Percentiles rank a stretch among this genome's conserved stretches.
Conservation (phyloP, 2,888 invertebrate genomes). For the Ypsolopha scabrella region DNA sequence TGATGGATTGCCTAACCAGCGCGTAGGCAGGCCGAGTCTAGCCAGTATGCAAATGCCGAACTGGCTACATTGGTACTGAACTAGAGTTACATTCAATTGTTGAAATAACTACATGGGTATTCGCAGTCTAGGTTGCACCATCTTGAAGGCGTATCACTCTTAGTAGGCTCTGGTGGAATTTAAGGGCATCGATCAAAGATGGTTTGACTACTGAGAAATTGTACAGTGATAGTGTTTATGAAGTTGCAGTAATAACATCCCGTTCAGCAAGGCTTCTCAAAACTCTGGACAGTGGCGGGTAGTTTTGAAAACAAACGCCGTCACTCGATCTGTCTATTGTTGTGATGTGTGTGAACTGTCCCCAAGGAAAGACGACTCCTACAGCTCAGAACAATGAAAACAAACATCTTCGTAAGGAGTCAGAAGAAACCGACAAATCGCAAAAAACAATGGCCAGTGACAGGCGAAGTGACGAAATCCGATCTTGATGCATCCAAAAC, state of each 20-base stretch:
- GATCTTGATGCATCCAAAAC: slow-evolving; percentile 31
- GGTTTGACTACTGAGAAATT: too few species aligned
- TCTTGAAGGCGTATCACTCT: not conserved
- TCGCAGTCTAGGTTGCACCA: slow-evolving; percentile 11
- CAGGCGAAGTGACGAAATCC: slow-evolving; percentile 35
- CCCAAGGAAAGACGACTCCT: not conserved
- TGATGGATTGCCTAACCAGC: slow-evolving; percentile 49
- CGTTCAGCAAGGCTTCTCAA: too few species aligned
- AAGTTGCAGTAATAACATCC: too few species aligned
- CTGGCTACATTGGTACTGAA: slow-evolving; percentile 34
- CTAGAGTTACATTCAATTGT: slow-evolving; percentile 41
- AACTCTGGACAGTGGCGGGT: too few species aligned
- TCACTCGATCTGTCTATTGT: too few species aligned
- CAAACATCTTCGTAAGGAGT: not conserved
- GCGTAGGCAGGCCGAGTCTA: slow-evolving; percentile 51
- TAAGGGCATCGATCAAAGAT: too few species aligned
- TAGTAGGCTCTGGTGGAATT: too few species aligned
- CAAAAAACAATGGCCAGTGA: slow-evolving; percentile 33
- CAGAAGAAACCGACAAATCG: slow-evolving; percentile 10
- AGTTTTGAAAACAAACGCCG: too few species aligned
- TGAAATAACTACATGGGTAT: slow-evolving; percentile 25
- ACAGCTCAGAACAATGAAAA: not conserved
- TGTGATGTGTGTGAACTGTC: not conserved
- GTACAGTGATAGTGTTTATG: not conserved
- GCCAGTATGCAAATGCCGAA: slow-evolving; percentile 58